These are phyloP conservation scores for Torymus aiolomorphi DNA, from an alignment of 2,888 invertebrate species.

Conservation along the genomic window DNA sequence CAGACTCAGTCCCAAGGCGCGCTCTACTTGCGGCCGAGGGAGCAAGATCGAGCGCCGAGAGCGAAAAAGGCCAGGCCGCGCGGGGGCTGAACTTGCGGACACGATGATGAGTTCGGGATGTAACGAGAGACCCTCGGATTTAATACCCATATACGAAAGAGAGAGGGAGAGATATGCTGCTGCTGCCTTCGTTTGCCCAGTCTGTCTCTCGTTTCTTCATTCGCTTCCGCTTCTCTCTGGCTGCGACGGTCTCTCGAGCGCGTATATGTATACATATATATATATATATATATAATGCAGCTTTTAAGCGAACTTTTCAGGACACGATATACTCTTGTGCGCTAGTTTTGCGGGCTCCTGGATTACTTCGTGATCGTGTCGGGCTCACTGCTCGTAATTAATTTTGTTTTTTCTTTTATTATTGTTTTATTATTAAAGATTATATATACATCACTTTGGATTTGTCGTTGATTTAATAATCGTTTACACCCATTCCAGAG, in stretches of 20 bases:
- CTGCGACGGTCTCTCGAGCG: background rate
- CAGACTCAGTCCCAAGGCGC: background rate
- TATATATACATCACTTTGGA: no score
- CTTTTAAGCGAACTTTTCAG: no score
- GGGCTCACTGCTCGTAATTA: no score
- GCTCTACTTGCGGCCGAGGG: background rate
- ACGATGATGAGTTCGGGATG: slow-evolving; percentile 1
- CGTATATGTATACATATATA: background rate
- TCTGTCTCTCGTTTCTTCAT: background rate
- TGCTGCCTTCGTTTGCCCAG: no score
- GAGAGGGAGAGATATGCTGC: background rate
- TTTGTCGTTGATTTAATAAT: no score
- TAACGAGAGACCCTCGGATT: slow-evolving; percentile 44
- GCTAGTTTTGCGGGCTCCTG: no score
- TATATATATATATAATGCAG: background rate
- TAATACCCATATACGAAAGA: slow-evolving; percentile 44
- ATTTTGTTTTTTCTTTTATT: no score
- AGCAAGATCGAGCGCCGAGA: slow-evolving; percentile 3
- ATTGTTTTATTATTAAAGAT: no score
- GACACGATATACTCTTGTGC: no score
- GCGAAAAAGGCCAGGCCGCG: background rate
- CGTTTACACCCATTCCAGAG: no score
- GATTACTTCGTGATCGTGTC: no score
- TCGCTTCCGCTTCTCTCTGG: background rate
- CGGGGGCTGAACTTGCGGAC: no score